phyloP scores from a whole-genome alignment of 2,113 vertebrate genomes.

The Grammomys dolichurus region DNA sequence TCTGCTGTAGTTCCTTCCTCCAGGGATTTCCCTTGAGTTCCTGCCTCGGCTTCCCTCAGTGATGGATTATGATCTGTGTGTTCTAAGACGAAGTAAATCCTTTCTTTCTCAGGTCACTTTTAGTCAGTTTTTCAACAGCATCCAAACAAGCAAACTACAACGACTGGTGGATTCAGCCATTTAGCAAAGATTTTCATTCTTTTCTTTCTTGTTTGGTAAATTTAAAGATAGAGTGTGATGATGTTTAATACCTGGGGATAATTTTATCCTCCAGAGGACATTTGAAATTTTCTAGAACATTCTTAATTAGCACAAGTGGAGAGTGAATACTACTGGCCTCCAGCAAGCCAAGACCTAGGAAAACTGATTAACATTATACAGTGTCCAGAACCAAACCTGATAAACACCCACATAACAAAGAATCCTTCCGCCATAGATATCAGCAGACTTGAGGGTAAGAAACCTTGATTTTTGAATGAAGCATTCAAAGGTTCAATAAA shows the following conservation, averaged over 20 bases:
- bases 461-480: not conserved
- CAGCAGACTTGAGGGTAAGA: not conserved
- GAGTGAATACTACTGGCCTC: not conserved
- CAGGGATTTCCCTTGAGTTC: not conserved
- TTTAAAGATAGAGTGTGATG: not conserved
- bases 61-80: not conserved
- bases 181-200: slow-evolving; percentile 4
- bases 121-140: not conserved
- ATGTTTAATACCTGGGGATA: not conserved
- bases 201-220: not conserved
- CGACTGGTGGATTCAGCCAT: not conserved
- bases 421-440: not conserved
- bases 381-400: not conserved
- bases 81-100: not conserved
- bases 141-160: not conserved
- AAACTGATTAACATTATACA: not conserved
- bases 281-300: not conserved
- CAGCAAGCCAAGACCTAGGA: not conserved
- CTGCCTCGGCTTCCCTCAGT: not conserved
- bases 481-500: not conserved
- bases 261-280: not conserved
- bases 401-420: not conserved
- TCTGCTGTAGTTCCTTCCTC: not conserved
- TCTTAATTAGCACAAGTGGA: not conserved
- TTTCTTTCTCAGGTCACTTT: not conserved